Evolutionary conservation across 1,140 invertebrate species (phyloP).

Genomic region (Dreissena polymorpha): DNA sequence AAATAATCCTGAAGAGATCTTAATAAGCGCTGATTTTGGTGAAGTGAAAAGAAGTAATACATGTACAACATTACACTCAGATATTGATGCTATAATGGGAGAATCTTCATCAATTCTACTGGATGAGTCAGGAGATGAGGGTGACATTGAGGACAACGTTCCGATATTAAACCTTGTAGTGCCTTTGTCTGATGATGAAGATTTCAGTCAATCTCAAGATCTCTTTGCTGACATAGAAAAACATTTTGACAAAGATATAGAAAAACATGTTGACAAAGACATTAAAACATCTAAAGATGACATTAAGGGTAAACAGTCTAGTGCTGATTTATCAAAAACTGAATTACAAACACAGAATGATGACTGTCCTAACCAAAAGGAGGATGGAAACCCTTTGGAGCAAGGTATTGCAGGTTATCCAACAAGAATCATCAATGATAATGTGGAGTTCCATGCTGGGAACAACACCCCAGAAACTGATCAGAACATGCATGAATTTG

Average conservation of each 20-base stretch:
- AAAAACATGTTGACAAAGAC: not conserved
- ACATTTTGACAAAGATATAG: not conserved
- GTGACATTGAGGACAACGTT: constrained; percentile 36
- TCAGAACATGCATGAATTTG: not conserved
- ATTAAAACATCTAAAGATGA: not conserved
- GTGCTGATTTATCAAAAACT: not conserved
- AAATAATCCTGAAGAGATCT: too few species aligned
- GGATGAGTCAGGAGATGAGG: constrained; percentile 39
- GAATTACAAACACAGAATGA: not conserved
- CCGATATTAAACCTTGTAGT: not conserved
- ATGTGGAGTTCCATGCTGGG: not conserved
- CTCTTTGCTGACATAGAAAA: constrained; percentile 26
- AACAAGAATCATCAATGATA: not conserved
- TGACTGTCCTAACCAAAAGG: not conserved
- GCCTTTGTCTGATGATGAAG: constrained; percentile 10
- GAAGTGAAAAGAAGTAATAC: too few species aligned
- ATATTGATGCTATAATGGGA: not conserved
- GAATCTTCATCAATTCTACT: constrained; percentile 7
- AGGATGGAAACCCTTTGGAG: not conserved
- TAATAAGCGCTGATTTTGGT: too few species aligned
- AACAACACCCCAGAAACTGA: not conserved
- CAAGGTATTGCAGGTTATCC: not conserved
- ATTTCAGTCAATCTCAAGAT: constrained; percentile 29
- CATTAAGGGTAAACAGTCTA: not conserved
- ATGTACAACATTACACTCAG: too few species aligned